Conservation (phyloP, 2,888 invertebrate species). For the Phaedon cochleariae region DNA sequence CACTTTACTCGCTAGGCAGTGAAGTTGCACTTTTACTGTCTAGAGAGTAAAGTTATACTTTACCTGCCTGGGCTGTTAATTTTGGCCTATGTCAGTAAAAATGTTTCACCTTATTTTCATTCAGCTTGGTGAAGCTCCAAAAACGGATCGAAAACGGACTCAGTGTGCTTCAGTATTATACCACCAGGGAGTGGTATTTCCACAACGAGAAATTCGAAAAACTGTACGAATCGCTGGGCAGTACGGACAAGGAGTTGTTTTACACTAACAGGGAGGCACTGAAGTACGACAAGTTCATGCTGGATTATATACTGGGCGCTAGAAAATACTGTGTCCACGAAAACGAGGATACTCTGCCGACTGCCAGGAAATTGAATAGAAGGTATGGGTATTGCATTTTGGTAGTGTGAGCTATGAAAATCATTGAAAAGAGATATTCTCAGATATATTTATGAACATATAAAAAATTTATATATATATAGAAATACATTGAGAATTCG, state of each 20-base stretch:
- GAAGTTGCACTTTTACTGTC: too few species aligned
- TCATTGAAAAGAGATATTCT: too few species aligned
- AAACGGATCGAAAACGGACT: conserved; percentile 70
- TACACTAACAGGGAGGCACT: conserved; percentile 65
- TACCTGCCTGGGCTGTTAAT: too few species aligned
- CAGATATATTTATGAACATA: too few species aligned
- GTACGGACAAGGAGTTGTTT: conserved; percentile 70
- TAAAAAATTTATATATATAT: too few species aligned
- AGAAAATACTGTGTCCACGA: conserved; percentile 87
- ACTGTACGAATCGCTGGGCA: conserved; percentile 65
- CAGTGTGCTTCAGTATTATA: conserved; percentile 79
- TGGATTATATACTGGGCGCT: conserved; percentile 81
- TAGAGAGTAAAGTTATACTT: too few species aligned
- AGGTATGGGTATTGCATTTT: too few species aligned
- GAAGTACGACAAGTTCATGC: conserved; percentile 72
- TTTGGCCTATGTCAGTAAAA: too few species aligned
- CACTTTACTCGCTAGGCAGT: too few species aligned
- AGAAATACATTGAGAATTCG: too few species aligned
- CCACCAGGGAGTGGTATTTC: conserved; percentile 83
- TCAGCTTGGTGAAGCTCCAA: conserved; percentile 72
- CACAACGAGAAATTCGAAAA: conserved; percentile 69
- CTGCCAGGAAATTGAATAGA: conserved; percentile 71
- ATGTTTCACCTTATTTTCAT: too few species aligned
- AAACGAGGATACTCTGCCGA: conserved; percentile 77
- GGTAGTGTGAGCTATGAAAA: too few species aligned